Evolutionary conservation across 2,888 invertebrate species (phyloP), one percentile per base, ranked within the genome.

Genomic region (Drosophila kokeensis): DNA sequence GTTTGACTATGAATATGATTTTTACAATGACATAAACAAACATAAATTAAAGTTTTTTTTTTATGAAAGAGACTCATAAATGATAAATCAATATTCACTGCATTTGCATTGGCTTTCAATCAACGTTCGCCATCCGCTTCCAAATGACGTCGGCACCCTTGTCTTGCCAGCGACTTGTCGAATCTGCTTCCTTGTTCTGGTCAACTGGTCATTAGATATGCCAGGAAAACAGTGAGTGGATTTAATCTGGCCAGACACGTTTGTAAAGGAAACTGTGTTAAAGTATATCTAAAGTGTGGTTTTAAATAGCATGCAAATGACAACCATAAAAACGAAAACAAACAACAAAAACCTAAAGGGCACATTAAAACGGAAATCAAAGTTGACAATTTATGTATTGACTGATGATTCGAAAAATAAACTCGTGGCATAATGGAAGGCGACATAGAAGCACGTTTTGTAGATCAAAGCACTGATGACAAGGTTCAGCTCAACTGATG

Each of bases 111-210:
- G 45, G 29, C 34, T 36, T 69, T 58, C 18, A 52, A 29, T 64
- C 70, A 74, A 48, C 61, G 75, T 57, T 2, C 29, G 32, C 11
- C 27, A 27, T 54, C 7, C 53, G 38, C 40, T 34, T 61, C 24
- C 64, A 36, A 38, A 53, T 75, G 71, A 70, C 38, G 71, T 54
- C 42, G 69, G 53, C 27, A 53, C 62, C 66, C 62, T 69, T 48
- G 73, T 42, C 53, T 68, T 64, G 75, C 18, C 64, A 49, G 29
- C 52, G 45, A 64, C 70, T 65, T 69, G 52, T 69, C 32, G 34
- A 36, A 55, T 49, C 55, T 71, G 64, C 79, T 78, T 78, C 78
- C 78, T 78, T 68, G 67, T 78, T 75, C 64, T 54, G 66, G 57
- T 50, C 59, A 61, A 57, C 62, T 59, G 66, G 48, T 52, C 52